These are phyloP conservation scores for Ormia ochracea DNA, from an alignment of 2,888 invertebrate species.

Conservation along the genomic window DNA sequence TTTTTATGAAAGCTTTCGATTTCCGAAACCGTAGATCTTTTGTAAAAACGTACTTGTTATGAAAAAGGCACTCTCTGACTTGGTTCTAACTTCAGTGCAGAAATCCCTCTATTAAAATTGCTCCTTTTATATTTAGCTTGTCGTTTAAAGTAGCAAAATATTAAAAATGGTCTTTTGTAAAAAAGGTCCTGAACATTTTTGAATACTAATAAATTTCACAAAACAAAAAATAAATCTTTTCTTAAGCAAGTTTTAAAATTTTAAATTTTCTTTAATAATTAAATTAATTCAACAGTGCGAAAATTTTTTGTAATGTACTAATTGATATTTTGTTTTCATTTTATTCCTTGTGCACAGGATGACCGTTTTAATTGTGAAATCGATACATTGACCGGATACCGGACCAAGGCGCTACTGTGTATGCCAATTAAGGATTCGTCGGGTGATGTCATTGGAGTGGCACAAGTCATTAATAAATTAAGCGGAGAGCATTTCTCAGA, in stretches of 20 bases:
- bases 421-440: conserved; percentile 97
- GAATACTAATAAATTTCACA: too few species aligned
- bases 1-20: not conserved
- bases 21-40: too few species aligned
- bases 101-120: too few species aligned
- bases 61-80: not conserved
- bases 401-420: conserved; percentile 93
- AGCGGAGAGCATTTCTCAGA: conserved; percentile 89
- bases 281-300: not conserved
- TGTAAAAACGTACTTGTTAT: not conserved
- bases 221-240: too few species aligned
- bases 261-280: not conserved
- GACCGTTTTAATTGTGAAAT: conserved; percentile 94
- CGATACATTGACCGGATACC: conserved; percentile 94
- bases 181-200: too few species aligned
- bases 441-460: conserved; percentile 97
- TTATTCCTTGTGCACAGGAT: conserved; percentile 80
- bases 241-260: too few species aligned
- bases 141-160: too few species aligned
- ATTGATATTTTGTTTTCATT: conserved; percentile 35
- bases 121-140: too few species aligned
- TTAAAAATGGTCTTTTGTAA: too few species aligned
- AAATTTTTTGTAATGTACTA: conserved; percentile 23
- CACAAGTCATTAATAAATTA: conserved; percentile 95
- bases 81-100: too few species aligned